Conservation (phyloP, 2,113 vertebrate genomes). For the Mormyrus iriodes region DNA sequence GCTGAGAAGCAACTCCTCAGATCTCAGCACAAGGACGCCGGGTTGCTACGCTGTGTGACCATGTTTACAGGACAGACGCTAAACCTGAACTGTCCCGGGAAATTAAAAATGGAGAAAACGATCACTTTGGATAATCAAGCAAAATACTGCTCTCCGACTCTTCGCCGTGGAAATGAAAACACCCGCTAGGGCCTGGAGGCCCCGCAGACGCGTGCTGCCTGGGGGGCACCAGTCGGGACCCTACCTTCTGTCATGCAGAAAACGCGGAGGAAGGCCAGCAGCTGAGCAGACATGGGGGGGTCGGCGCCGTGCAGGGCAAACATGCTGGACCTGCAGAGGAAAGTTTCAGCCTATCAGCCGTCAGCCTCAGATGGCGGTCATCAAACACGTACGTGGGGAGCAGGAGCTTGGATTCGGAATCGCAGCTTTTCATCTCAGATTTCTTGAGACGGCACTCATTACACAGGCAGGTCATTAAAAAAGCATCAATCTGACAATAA, state of each 20-base stretch:
- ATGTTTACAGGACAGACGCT: constrained; percentile 32
- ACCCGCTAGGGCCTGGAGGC: constrained; percentile 16
- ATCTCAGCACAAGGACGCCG: not conserved
- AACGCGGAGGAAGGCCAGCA: constrained; percentile 90
- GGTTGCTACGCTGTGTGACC: constrained; percentile 32
- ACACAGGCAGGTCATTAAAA: constrained; percentile 7
- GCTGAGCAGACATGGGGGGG: constrained; percentile 88
- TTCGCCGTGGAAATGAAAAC: constrained; percentile 43
- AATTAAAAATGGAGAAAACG: not conserved
- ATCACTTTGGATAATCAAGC: not conserved
- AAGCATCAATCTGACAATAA: not conserved
- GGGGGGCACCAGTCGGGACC: constrained; percentile 14
- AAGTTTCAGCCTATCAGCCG: constrained; percentile 15
- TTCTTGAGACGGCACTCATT: not conserved
- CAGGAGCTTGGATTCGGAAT: not conserved
- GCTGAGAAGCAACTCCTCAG: not conserved
- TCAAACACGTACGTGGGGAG: not conserved
- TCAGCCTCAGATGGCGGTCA: not conserved
- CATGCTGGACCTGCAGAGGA: constrained; percentile 76
- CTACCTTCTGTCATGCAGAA: constrained; percentile 99
- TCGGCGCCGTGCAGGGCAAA: constrained; percentile 87
- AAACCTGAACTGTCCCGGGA: not conserved
- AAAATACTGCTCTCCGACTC: not conserved
- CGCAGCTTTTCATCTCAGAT: not conserved
- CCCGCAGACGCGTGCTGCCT: not conserved